Evolutionary conservation across 2,797 vertebrate species (phyloP).

Genomic region (Chelon auratus): DNA sequence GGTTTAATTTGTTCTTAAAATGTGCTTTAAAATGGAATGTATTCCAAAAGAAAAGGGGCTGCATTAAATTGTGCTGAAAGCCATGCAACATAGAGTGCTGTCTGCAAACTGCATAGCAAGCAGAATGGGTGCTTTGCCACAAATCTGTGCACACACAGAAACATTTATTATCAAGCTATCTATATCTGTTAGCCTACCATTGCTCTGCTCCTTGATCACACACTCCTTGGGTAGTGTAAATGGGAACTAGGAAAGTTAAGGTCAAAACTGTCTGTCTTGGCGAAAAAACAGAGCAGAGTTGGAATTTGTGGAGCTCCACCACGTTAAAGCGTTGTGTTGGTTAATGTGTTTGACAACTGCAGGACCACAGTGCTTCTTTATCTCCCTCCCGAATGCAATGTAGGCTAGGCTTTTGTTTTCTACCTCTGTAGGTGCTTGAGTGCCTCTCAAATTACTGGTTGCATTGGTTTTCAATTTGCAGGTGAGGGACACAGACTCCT

Average conservation of each 20-base stretch:
- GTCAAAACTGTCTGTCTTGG: not conserved
- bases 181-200: not conserved
- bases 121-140: not conserved
- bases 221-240: no score
- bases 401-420: not conserved
- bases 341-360: not conserved
- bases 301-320: not conserved
- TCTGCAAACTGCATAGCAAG: conserved; percentile 2
- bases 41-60: not conserved
- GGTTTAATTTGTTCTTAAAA: not conserved
- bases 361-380: not conserved
- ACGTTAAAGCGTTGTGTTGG: not conserved
- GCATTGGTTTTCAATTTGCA: not conserved
- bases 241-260: not conserved
- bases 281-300: not conserved
- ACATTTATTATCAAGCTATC: no score
- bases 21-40: not conserved
- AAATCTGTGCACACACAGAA: not conserved
- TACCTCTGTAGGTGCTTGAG: not conserved
- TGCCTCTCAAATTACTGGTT: not conserved
- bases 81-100: not conserved
- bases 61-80: not conserved
- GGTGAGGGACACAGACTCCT: not conserved
- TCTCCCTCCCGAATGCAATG: no score
- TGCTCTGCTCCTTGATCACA: not conserved